A percentile compares a stretch with the other conserved stretches of the same genome.
phyloP scores from a whole-genome alignment of 2,113 vertebrate species.

The Patagioenas fasciata region DNA sequence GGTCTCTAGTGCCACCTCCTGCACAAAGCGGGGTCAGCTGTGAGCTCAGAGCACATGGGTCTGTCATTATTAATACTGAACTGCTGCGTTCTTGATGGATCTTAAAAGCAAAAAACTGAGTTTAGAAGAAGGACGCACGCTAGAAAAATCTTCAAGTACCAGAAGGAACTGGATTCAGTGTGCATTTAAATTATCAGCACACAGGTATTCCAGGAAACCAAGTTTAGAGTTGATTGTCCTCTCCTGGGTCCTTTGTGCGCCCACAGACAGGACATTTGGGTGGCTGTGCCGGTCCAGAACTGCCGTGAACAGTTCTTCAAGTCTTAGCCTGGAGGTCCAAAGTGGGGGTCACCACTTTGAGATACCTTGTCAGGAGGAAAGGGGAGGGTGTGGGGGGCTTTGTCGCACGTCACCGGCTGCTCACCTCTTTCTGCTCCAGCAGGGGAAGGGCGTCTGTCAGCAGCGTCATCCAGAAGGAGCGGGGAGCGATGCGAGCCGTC shows the following conservation, averaged over 20 bases:
- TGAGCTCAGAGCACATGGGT: neutral
- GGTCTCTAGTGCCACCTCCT: neutral
- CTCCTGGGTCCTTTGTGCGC: neutral
- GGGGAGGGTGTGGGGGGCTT: fast-evolving
- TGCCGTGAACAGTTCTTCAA: neutral
- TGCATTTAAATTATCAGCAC: neutral
- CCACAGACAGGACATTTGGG: neutral
- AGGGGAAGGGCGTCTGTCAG: slow-evolving; percentile 92
- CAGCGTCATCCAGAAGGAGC: slow-evolving; percentile 95
- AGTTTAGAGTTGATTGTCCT: neutral
- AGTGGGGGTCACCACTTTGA: neutral
- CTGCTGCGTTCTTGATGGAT: neutral
- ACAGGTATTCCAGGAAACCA: fast-evolving
- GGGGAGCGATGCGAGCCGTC: slow-evolving; percentile 93
- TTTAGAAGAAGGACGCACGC: neutral
- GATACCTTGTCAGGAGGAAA: neutral
- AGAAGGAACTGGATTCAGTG: neutral
- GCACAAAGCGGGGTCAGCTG: neutral
- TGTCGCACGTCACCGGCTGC: neutral
- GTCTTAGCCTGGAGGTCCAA: too few relatives aligned
- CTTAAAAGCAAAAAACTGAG: neutral
- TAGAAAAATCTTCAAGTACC: neutral
- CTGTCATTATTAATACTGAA: neutral
- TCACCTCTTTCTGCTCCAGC: slow-evolving; percentile 93
- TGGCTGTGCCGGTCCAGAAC: neutral